Evolutionary conservation across 37 sponge, comb jelly and placozoan genomes (phyloP).

Genomic region (Chondrosia reniformis): DNA sequence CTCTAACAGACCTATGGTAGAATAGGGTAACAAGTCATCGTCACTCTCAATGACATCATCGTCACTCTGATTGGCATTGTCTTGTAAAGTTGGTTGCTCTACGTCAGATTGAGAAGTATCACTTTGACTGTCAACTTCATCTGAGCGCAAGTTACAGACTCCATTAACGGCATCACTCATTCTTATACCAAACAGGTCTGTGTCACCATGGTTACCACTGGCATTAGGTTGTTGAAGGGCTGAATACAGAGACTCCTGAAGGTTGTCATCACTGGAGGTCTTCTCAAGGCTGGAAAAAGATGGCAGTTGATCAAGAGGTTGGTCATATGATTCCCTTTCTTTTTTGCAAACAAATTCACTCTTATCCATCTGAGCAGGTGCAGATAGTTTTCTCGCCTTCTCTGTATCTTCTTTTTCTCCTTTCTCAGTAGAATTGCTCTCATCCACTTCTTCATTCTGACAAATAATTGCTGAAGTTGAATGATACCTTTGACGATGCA

Average conservation of each 20-base stretch:
- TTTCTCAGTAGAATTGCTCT: neutral
- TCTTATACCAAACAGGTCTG: neutral
- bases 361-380: constrained; percentile 7
- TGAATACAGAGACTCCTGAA: neutral
- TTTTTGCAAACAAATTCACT: neutral
- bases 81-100: neutral
- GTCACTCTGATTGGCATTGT: neutral
- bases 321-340: neutral
- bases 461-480: neutral
- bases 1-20: neutral
- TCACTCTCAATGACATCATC: neutral
- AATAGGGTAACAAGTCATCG: neutral
- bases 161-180: neutral
- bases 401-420: neutral
- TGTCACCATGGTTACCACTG: neutral
- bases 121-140: neutral
- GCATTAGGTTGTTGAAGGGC: neutral
- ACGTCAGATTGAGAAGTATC: neutral
- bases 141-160: no score
- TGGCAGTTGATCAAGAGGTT: neutral
- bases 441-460: no score
- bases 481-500: neutral
- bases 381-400: constrained; percentile 7
- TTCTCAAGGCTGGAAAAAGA: neutral
- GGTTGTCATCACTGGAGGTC: neutral